Base-by-base conservation (phyloP, 2,113 vertebrate genomes). In the Penelope pileata region DNA sequence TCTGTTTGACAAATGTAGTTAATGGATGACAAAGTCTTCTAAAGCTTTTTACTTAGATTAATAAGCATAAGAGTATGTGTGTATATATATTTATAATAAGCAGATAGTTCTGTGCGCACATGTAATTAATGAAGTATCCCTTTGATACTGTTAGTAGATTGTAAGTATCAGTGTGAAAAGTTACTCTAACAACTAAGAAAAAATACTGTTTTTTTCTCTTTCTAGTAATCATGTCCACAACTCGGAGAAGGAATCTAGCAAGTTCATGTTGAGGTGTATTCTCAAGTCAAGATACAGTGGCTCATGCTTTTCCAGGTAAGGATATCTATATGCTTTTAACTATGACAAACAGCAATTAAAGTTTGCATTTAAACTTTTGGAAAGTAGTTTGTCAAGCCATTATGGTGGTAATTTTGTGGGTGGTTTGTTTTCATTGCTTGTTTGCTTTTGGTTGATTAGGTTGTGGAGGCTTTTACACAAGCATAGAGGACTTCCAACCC, bases 151-250 rank as follows among this genome's bases (percentile, higher is more conserved):
- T 14, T 45, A 51, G 27, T 21, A 80, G 74, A 67, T 1, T 1
- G 12, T 81, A 45, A 91, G n/a, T 67, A 11, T 51, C n/a, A 58
- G 40, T 62, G 64, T 56, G 23, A 67, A 81, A 80, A 78, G 2
- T 8, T 81, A 34, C 27, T 93, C 43, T 48, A 58, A 53, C 17
- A 42, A 64, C 75, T 93, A 93, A 92, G 43, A 83, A 73, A 32
- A 76, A 75, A 43, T 64, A n/a, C n/a, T 2, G 0, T 53, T 36
- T 88, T 56, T 92, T 86, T 84, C 16, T 81, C 48, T 85, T 83
- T 88, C 8, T 72, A 97, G 95, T 91, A 90, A 96, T 75, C 90
- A 94, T 96, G 95, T 84, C 90, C 22, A 13, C 51, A 75, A 74
- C 69, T 94, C 77, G 12, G 75, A 88, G 68, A 56, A 91, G 72